A percentile compares a stretch with the other conserved stretches of the same genome.
phyloP scores from a whole-genome alignment of 2,797 vertebrate species.

The Periophthalmus magnuspinnatus region DNA sequence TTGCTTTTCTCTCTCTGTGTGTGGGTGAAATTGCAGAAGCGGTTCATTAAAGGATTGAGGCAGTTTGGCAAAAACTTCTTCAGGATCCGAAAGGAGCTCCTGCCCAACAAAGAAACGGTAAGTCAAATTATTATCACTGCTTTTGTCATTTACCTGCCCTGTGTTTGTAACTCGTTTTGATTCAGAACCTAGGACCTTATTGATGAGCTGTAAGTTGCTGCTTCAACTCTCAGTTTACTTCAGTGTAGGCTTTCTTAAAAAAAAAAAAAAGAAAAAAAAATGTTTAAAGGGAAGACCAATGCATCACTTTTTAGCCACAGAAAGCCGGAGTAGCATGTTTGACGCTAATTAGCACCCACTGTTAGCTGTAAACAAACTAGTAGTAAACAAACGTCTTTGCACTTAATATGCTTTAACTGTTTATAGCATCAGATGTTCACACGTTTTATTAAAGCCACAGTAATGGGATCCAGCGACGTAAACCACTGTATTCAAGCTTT shows the following conservation, averaged over 20 bases:
- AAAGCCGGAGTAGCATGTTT: constrained; percentile 25
- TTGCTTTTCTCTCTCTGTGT: constrained; percentile 37
- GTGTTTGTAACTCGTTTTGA: constrained; percentile 21
- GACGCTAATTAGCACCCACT: constrained; percentile 51
- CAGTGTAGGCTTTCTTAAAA: constrained; percentile 2
- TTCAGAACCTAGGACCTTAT: constrained; percentile 45
- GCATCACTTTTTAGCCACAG: constrained; percentile 21
- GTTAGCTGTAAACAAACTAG: constrained; percentile 23
- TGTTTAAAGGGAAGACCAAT: constrained; percentile 13
- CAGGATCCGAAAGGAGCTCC: constrained; percentile 98
- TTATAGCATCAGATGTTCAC: constrained; percentile 28
- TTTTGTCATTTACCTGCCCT: constrained; percentile 24
- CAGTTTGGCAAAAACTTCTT: constrained; percentile 99
- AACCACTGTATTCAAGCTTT: not conserved
- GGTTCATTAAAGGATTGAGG: constrained; percentile 97
- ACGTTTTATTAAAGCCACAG: constrained; percentile 8
- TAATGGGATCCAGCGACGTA: not conserved
- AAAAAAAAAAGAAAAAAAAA: not conserved
- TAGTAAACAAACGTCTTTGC: constrained; percentile 43
- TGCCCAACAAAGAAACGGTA: constrained; percentile 99
- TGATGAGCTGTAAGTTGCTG: constrained; percentile 40
- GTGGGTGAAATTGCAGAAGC: constrained; percentile 83
- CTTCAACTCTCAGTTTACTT: constrained; percentile 34
- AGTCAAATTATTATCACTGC: constrained; percentile 61
- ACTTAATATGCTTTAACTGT: constrained; percentile 47